Evolutionary conservation across 1,140 invertebrate genomes (phyloP).

Genomic region (Coenobita brevimanus): DNA sequence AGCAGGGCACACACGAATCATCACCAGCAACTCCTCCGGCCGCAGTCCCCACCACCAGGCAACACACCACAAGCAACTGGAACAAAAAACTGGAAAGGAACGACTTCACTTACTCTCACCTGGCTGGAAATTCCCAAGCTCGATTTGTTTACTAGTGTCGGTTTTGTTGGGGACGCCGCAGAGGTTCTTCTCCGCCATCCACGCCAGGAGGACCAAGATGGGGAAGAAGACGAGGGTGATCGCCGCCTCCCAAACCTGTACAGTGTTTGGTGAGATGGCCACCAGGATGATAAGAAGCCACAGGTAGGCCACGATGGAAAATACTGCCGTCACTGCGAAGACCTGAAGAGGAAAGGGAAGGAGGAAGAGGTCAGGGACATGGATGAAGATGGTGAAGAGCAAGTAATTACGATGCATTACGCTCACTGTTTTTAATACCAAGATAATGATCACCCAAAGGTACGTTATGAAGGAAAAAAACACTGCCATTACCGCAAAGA

Average conservation of each 20-base stretch:
- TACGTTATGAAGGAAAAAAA: too few species aligned
- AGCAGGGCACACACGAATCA: background rate
- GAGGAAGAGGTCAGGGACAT: background rate
- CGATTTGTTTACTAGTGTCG: constrained; percentile 74
- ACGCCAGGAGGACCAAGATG: constrained; percentile 76
- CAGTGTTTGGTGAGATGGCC: constrained; percentile 72
- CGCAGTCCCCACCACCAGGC: background rate
- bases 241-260: constrained; percentile 80
- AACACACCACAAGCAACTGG: background rate
- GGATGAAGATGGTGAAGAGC: background rate
- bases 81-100: constrained; percentile 38
- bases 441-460: too few species aligned
- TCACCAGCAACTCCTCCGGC: background rate
- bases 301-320: constrained; percentile 80
- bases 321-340: constrained; percentile 78
- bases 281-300: constrained; percentile 79
- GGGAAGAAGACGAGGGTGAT: constrained; percentile 80
- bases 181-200: constrained; percentile 76
- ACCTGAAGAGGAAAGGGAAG: constrained; percentile 72
- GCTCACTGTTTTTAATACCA: too few species aligned
- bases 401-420: too few species aligned
- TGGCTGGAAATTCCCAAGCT: constrained; percentile 73
- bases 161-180: constrained; percentile 65
- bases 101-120: constrained; percentile 71
- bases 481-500: too few species aligned